Evolutionary conservation across 2,113 vertebrate genomes (phyloP).

Genomic region (Paratilapia polleni): DNA sequence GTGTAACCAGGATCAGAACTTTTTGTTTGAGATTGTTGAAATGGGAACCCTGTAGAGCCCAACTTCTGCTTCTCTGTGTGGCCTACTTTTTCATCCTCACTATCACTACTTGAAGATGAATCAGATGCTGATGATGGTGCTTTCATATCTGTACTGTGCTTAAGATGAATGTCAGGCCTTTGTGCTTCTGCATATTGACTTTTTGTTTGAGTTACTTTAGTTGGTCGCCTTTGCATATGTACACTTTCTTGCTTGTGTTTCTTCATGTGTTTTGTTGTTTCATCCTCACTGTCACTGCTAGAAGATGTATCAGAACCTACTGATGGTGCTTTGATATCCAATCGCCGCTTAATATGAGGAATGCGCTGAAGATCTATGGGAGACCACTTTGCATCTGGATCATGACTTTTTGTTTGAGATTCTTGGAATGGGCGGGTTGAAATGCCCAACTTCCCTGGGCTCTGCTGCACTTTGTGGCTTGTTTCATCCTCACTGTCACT

Average conservation of each 20-base stretch:
- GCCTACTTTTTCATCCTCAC: slow-evolving; percentile 23
- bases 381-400: slow-evolving; percentile 5
- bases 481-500: slow-evolving; percentile 25
- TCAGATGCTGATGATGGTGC: neutral
- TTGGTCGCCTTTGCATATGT: neutral
- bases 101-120: slow-evolving; percentile 47
- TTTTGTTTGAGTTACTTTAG: neutral
- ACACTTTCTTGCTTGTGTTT: neutral
- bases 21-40: neutral
- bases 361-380: neutral
- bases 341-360: neutral
- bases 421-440: fast-evolving
- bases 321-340: slow-evolving; percentile 18
- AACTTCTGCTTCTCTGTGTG: neutral
- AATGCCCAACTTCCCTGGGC: fast-evolving
- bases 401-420: neutral
- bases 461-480: neutral
- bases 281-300: slow-evolving; percentile 44
- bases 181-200: neutral
- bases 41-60: neutral
- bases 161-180: slow-evolving; percentile 3
- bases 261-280: neutral
- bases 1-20: neutral
- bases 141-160: slow-evolving; percentile 22
- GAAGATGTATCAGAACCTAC: neutral